Evolutionary conservation across 2,113 vertebrate genomes (phyloP).

Genomic region (Phrynosoma blainvillii): DNA sequence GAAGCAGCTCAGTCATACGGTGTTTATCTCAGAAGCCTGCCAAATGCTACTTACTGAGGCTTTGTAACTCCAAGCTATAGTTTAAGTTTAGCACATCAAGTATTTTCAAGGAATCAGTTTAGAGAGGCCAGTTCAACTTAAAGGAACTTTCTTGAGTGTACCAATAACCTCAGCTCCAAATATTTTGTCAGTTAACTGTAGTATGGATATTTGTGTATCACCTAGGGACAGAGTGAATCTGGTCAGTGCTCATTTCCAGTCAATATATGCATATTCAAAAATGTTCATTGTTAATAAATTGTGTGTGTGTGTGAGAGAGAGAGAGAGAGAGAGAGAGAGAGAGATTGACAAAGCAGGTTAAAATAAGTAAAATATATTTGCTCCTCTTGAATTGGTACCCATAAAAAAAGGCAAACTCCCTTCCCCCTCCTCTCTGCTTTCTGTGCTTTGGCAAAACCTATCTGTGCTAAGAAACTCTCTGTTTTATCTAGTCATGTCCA

Average conservation of each 20-base stretch:
- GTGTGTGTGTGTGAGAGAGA: no score
- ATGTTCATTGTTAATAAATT: no score
- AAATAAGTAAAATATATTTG: background rate
- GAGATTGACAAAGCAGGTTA: background rate
- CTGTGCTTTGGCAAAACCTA: background rate
- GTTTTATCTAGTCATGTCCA: background rate
- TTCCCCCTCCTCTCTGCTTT: background rate
- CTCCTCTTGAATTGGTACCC: background rate
- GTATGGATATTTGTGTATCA: background rate
- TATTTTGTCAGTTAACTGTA: background rate
- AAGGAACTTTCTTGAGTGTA: background rate
- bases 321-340: background rate
- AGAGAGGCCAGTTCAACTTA: accelerated
- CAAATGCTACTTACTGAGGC: background rate
- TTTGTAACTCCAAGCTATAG: background rate
- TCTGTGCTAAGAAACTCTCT: background rate
- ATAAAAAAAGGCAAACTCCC: background rate
- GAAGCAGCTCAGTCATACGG: accelerated
- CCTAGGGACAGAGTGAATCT: background rate
- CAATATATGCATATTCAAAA: no score
- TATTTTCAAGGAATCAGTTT: background rate
- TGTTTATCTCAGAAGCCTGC: accelerated
- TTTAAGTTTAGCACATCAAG: accelerated
- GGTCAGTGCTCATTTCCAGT: background rate
- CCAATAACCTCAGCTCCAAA: background rate